A percentile compares a stretch with the other conserved stretches of the same genome.
phyloP scores from a whole-genome alignment of 92 coral and sea anemone species.

The Pocillopora meandrina region DNA sequence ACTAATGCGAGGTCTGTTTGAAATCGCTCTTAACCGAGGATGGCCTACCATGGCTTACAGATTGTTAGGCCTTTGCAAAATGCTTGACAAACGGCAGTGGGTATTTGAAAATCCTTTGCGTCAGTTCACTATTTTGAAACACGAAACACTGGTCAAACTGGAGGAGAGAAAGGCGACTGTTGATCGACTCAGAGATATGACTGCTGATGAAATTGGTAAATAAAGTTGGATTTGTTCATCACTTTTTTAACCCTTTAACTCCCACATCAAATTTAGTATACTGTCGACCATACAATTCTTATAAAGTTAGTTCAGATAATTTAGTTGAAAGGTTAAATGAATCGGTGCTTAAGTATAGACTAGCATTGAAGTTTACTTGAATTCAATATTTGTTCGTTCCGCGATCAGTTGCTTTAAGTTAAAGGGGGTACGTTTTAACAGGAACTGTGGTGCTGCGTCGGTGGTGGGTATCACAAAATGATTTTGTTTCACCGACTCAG shows the following conservation, averaged over 20 bases:
- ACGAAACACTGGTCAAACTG: conserved; percentile 77
- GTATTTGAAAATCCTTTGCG: conserved; percentile 80
- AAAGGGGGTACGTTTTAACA: too few species aligned
- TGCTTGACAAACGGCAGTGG: conserved; percentile 93
- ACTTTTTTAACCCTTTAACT: not conserved
- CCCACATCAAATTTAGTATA: too few species aligned
- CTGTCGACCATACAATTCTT: too few species aligned
- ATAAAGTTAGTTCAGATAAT: too few species aligned
- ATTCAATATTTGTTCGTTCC: too few species aligned
- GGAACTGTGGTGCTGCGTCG: too few species aligned
- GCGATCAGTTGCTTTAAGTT: too few species aligned
- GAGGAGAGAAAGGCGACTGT: conserved; percentile 74
- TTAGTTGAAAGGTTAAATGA: too few species aligned
- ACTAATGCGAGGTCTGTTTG: conserved; percentile 92
- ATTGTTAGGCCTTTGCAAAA: conserved; percentile 80
- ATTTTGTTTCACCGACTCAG: too few species aligned
- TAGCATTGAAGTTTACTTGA: too few species aligned
- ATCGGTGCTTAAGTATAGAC: too few species aligned
- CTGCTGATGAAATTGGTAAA: conserved; percentile 86
- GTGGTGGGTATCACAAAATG: too few species aligned
- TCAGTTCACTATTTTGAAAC: conserved; percentile 84
- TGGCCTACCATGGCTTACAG: conserved; percentile 85
- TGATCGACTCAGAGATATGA: conserved; percentile 79
- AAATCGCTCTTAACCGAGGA: conserved; percentile 79
- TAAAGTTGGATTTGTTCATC: not conserved